Evolutionary conservation across 2,797 vertebrate genomes (phyloP).

Genomic region (Gymnocypris eckloni): DNA sequence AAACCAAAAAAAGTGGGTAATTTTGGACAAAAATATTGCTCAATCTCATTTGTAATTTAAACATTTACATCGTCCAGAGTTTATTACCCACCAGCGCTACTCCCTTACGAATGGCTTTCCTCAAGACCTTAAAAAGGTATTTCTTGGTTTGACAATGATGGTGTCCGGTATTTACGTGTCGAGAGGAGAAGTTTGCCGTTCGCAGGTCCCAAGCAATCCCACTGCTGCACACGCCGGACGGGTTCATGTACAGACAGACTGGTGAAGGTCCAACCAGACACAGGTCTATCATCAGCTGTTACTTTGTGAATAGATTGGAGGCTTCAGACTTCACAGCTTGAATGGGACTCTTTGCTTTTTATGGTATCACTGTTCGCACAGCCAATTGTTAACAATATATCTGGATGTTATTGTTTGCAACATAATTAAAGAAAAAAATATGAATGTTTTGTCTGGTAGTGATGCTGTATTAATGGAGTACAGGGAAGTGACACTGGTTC

Average conservation of each 20-base stretch:
- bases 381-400: slow-evolving; percentile 85
- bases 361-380: slow-evolving; percentile 80
- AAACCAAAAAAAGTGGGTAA: slow-evolving; percentile 57
- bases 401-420: slow-evolving; percentile 87
- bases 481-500: not conserved
- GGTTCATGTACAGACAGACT: slow-evolving; percentile 65
- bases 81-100: slow-evolving; percentile 28
- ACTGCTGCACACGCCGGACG: slow-evolving; percentile 68
- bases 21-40: slow-evolving; percentile 26
- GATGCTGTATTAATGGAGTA: slow-evolving; percentile 15
- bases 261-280: slow-evolving; percentile 61
- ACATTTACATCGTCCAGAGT: slow-evolving; percentile 24
- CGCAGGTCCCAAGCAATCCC: slow-evolving; percentile 78
- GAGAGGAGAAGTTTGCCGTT: slow-evolving; percentile 66
- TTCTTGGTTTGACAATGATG: slow-evolving; percentile 57
- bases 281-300: slow-evolving; percentile 69
- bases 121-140: slow-evolving; percentile 59
- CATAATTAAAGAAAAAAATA: slow-evolving; percentile 80
- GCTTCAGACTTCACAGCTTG: slow-evolving; percentile 76
- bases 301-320: slow-evolving; percentile 72
- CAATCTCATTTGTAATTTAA: not conserved
- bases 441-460: slow-evolving; percentile 52
- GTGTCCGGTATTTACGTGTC: slow-evolving; percentile 55
- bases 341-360: slow-evolving; percentile 75
- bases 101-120: slow-evolving; percentile 58